A percentile compares a stretch with the other conserved stretches of the same genome.
Conservation (phyloP, 2,113 vertebrate species). For the Tetrao urogallus region DNA sequence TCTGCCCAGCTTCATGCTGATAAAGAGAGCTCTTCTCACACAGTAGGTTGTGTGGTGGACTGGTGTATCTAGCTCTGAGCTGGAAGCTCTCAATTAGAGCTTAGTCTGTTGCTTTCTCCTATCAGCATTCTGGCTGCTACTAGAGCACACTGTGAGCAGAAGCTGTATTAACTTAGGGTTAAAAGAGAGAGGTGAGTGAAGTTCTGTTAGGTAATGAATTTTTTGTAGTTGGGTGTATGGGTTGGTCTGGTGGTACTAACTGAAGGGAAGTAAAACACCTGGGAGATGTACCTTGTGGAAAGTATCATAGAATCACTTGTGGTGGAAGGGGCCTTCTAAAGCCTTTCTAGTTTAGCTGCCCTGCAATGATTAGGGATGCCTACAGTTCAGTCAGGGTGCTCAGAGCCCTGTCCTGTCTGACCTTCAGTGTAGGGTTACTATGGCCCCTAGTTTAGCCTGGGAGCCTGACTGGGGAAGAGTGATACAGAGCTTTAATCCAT, state of each 20-base stretch:
- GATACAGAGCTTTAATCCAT: not conserved
- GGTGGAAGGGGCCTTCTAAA: too few relatives aligned
- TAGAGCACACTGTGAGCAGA: not conserved
- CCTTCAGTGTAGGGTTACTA: not conserved
- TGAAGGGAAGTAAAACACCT: not conserved
- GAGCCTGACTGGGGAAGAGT: not conserved
- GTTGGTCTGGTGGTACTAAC: not conserved
- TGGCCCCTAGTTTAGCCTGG: not conserved
- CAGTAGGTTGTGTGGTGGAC: too few relatives aligned
- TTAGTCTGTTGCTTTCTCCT: not conserved
- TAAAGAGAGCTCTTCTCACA: not conserved
- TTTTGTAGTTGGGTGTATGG: not conserved
- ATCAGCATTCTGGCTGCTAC: not conserved
- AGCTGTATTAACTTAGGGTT: not conserved
- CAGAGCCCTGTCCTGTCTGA: too few relatives aligned
- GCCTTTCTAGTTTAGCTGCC: too few relatives aligned
- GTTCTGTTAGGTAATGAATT: accelerated
- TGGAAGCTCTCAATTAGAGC: not conserved
- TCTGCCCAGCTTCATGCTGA: not conserved
- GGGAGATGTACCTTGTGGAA: not conserved
- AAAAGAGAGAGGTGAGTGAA: not conserved
- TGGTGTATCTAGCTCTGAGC: accelerated
- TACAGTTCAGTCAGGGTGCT: too few relatives aligned
- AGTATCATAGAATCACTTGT: too few relatives aligned
- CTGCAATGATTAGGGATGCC: too few relatives aligned